Conservation (phyloP, 2,113 vertebrate genomes). For the Chaenocephalus aceratus region DNA sequence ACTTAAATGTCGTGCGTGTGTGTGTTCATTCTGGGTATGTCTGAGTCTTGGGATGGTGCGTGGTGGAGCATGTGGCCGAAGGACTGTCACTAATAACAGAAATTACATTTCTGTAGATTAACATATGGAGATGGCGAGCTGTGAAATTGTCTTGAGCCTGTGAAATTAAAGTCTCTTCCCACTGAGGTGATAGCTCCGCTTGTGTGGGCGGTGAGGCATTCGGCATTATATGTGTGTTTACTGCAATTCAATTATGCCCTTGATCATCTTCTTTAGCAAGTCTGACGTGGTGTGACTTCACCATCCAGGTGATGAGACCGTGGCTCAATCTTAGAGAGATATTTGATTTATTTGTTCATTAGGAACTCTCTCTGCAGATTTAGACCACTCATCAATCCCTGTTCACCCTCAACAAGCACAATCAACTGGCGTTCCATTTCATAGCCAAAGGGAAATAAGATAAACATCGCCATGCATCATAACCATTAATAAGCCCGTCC, state of each 20-base stretch:
- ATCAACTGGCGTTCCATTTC: slow-evolving; percentile 55
- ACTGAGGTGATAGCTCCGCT: slow-evolving; percentile 70
- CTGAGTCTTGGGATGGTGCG: slow-evolving; percentile 19
- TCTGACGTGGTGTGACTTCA: slow-evolving; percentile 72
- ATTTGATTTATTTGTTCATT: slow-evolving; percentile 81
- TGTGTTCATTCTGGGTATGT: slow-evolving; percentile 30
- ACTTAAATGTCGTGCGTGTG: slow-evolving; percentile 33
- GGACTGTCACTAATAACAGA: slow-evolving; percentile 73
- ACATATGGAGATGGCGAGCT: slow-evolving; percentile 76
- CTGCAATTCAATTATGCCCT: slow-evolving; percentile 80
- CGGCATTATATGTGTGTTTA: slow-evolving; percentile 48
- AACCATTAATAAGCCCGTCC: slow-evolving; percentile 57
- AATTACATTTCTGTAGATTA: slow-evolving; percentile 78
- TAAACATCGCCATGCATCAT: slow-evolving; percentile 54
- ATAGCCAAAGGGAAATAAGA: slow-evolving; percentile 49
- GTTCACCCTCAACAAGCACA: slow-evolving; percentile 70
- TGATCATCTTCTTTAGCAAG: slow-evolving; percentile 77
- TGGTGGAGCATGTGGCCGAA: slow-evolving; percentile 71
- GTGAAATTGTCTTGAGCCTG: slow-evolving; percentile 81
- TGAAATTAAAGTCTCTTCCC: slow-evolving; percentile 77
- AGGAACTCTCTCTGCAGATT: slow-evolving; percentile 62
- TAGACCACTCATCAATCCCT: slow-evolving; percentile 74
- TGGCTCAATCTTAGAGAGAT: slow-evolving; percentile 58
- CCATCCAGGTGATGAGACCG: slow-evolving; percentile 32
- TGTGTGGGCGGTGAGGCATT: slow-evolving; percentile 63